phyloP scores from a whole-genome alignment of 2,113 vertebrate species.

The Kryptolebias marmoratus region DNA sequence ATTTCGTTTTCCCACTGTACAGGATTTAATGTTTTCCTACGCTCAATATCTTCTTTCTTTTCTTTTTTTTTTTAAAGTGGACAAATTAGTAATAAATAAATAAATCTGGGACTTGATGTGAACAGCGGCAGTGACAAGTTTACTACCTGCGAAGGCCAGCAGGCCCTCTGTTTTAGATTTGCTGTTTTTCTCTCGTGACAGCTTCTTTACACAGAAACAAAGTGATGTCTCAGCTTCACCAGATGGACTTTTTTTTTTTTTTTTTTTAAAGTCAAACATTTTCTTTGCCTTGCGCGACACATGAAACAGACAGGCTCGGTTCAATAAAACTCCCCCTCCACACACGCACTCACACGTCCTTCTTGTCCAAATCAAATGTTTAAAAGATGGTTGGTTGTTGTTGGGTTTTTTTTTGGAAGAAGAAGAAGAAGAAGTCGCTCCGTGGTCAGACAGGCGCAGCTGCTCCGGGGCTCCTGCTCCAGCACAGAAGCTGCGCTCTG shows the following conservation, averaged over 20 bases:
- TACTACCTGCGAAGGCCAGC: slow-evolving; percentile 46
- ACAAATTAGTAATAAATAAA: slow-evolving; percentile 12
- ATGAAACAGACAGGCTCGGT: slow-evolving; percentile 35
- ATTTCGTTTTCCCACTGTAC: background rate
- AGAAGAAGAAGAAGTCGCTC: slow-evolving; percentile 58
- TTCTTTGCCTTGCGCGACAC: slow-evolving; percentile 27
- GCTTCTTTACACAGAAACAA: slow-evolving; percentile 30
- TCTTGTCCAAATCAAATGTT: slow-evolving; percentile 75
- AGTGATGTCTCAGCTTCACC: slow-evolving; percentile 47
- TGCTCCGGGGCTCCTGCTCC: slow-evolving; percentile 38
- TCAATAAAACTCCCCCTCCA: slow-evolving; percentile 20
- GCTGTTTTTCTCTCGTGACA: slow-evolving; percentile 34
- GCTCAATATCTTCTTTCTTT: background rate
- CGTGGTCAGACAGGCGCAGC: slow-evolving; percentile 77
- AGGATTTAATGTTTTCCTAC: no score
- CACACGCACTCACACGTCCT: slow-evolving; percentile 26
- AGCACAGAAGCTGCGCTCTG: slow-evolving; percentile 69
- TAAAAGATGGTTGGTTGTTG: slow-evolving; percentile 59
- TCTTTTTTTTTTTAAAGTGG: background rate
- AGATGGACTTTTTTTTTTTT: slow-evolving; percentile 30
- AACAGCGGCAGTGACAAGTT: slow-evolving; percentile 47
- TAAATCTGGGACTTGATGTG: background rate
- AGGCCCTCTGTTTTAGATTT: slow-evolving; percentile 35
- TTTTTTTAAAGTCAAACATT: slow-evolving; percentile 49
- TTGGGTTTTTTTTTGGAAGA: slow-evolving; percentile 45